A percentile compares a stretch with the other conserved stretches of the same genome.
Conservation (phyloP, 2,888 invertebrate genomes). For the Diplazon laetatorius region DNA sequence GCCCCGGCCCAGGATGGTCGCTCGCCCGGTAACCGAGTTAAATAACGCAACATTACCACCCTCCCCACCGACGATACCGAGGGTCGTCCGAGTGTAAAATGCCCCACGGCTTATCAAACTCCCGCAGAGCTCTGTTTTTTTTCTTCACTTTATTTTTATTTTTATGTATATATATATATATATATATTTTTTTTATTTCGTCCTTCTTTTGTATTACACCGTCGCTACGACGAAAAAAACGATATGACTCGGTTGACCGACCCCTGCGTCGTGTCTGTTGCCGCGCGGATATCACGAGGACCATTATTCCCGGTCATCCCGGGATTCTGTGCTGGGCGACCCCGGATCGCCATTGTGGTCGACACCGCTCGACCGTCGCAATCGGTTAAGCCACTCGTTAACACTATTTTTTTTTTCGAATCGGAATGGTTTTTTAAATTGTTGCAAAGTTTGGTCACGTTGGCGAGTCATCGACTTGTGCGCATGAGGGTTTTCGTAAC, state of each 20-base stretch:
- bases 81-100: constrained; percentile 82
- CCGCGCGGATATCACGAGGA: constrained; percentile 25
- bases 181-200: no score
- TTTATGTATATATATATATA: no score
- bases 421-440: no score
- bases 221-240: constrained; percentile 58
- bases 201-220: no score
- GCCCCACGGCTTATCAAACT: constrained; percentile 81
- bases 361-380: background rate
- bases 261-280: constrained; percentile 51
- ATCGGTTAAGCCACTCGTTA: background rate
- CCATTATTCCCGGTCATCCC: constrained; percentile 10
- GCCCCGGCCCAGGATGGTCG: constrained; percentile 61
- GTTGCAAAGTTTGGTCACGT: no score
- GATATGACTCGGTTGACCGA: constrained; percentile 27
- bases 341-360: background rate
- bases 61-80: constrained; percentile 74
- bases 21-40: constrained; percentile 79
- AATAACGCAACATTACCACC: constrained; percentile 82
- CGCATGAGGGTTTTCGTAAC: no score
- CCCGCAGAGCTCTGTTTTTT: constrained; percentile 78
- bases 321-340: no score
- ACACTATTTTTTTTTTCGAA: background rate
- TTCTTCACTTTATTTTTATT: no score
- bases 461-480: no score